These are phyloP conservation scores for Episyrphus balteatus DNA, from an alignment of 1,140 invertebrate species.

Conservation along the genomic window DNA sequence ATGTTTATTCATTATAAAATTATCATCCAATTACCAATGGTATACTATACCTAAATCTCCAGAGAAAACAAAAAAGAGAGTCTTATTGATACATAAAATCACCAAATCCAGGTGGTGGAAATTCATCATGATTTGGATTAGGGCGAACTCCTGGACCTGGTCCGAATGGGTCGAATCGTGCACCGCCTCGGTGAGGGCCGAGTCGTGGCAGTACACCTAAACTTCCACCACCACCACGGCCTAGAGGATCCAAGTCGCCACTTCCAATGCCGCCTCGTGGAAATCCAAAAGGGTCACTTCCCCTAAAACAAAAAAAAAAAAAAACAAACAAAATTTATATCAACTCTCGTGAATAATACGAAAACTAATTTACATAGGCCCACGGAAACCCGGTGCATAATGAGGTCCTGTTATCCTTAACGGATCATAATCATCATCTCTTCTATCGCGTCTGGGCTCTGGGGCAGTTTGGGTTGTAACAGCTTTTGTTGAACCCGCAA, in stretches of 20 bases:
- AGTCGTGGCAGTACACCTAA: slow-evolving; percentile 45
- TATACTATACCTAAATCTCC: too few species aligned
- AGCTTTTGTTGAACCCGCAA: slow-evolving; percentile 21
- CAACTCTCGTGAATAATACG: not conserved
- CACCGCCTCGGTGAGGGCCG: slow-evolving; percentile 37
- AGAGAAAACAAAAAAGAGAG: too few species aligned
- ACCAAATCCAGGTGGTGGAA: slow-evolving; percentile 43
- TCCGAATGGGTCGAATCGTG: slow-evolving; percentile 71
- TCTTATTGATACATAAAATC: not conserved
- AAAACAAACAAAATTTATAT: not conserved
- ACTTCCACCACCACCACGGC: slow-evolving; percentile 54
- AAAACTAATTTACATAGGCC: not conserved
- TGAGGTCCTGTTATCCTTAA: slow-evolving; percentile 19
- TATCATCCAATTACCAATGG: too few species aligned
- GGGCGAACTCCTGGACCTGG: slow-evolving; percentile 43
- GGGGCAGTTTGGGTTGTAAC: slow-evolving; percentile 23
- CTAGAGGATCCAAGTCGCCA: slow-evolving; percentile 65
- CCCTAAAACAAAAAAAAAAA: not conserved
- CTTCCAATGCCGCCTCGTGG: slow-evolving; percentile 47
- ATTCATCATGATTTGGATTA: slow-evolving; percentile 59
- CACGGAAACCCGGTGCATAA: not conserved
- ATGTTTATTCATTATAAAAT: too few species aligned
- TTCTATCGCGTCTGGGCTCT: not conserved
- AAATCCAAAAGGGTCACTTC: slow-evolving; percentile 30
- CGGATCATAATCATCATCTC: slow-evolving; percentile 9